A percentile compares a stretch with the other conserved stretches of the same genome.
Conservation (phyloP, 2,113 vertebrate species). For the Uria aalge region DNA sequence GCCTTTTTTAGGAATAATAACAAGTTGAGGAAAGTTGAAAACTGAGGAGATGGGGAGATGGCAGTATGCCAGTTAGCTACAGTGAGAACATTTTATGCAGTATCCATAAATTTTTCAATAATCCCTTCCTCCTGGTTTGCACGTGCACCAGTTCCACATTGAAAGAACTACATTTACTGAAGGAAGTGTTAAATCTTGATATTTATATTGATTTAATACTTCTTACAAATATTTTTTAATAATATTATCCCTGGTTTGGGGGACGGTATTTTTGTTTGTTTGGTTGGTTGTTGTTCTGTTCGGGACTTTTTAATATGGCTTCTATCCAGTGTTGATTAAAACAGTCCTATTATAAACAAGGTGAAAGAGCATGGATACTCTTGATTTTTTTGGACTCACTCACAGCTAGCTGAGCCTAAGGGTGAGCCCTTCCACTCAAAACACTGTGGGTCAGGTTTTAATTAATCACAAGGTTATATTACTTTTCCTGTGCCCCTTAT, state of each 20-base stretch:
- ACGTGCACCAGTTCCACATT: neutral
- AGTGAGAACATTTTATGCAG: neutral
- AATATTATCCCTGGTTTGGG: neutral
- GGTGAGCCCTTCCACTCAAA: neutral
- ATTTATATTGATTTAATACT: neutral
- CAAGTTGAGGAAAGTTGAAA: neutral
- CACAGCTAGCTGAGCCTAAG: neutral
- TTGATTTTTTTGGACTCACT: neutral
- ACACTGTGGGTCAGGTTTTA: neutral
- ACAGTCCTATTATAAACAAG: neutral
- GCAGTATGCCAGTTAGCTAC: neutral
- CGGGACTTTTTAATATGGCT: neutral
- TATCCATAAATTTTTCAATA: neutral
- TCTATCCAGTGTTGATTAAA: neutral
- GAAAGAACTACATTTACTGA: neutral
- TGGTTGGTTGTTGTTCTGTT: neutral
- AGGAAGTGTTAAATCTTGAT: neutral
- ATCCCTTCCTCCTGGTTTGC: neutral
- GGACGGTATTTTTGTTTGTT: neutral
- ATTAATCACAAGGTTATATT: neutral
- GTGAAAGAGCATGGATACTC: neutral
- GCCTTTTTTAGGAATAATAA: neutral
- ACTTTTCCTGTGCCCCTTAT: neutral
- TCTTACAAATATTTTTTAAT: neutral
- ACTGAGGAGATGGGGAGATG: neutral